phyloP scores from a whole-genome alignment of 2,888 invertebrate species.

The Petrolisthes cinctipes region DNA sequence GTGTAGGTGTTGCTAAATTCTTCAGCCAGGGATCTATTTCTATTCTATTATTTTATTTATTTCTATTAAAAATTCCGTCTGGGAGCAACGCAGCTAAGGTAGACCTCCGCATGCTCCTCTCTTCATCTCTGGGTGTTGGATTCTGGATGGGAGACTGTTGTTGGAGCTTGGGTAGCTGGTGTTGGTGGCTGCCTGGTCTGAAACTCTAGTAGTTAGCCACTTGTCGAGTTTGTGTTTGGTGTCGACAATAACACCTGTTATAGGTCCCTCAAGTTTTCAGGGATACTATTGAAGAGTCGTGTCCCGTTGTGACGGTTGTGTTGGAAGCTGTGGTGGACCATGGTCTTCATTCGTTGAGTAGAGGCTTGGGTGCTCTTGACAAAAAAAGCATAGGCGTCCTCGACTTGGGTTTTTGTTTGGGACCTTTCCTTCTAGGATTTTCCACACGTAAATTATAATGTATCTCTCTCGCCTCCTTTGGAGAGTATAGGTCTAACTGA shows the following conservation, averaged over 20 bases:
- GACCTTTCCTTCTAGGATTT: not conserved
- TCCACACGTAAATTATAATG: constrained; percentile 18
- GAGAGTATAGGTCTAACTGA: constrained; percentile 9
- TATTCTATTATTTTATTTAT: too few species aligned
- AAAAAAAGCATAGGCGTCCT: not conserved
- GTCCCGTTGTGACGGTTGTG: not conserved
- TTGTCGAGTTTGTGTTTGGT: too few species aligned
- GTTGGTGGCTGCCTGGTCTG: too few species aligned
- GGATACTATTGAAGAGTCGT: constrained; percentile 7
- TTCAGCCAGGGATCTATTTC: too few species aligned
- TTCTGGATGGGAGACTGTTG: too few species aligned
- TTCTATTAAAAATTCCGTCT: too few species aligned
- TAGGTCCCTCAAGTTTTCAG: not conserved
- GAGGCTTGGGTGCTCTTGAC: constrained; percentile 17
- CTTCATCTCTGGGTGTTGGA: too few species aligned
- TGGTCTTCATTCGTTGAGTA: not conserved
- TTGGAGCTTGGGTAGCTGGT: too few species aligned
- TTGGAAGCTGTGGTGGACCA: not conserved
- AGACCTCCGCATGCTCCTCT: too few species aligned
- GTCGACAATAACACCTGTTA: not conserved
- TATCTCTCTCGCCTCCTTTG: constrained; percentile 17
- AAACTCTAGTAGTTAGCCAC: too few species aligned
- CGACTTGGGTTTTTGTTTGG: constrained; percentile 8
- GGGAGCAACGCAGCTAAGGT: too few species aligned
- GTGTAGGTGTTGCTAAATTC: too few species aligned